Percentiles rank a stretch among this genome's conserved stretches.
phyloP scores from a whole-genome alignment of 2,113 vertebrate genomes.

The Etheostoma spectabile region DNA sequence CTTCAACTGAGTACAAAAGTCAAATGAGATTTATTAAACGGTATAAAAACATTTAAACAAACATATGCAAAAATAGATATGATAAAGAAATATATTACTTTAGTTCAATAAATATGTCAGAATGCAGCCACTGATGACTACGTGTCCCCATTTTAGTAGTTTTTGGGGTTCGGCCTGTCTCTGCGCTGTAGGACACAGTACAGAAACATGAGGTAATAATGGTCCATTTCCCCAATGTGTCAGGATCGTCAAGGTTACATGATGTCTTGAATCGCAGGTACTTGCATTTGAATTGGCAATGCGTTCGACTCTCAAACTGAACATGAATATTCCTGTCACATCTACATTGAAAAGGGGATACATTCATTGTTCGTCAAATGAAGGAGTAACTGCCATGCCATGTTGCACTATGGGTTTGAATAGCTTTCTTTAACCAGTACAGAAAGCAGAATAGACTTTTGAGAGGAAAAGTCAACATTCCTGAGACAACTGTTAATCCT shows the following conservation, averaged over 20 bases:
- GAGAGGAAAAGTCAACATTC: slow-evolving; percentile 56
- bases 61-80: slow-evolving; percentile 84
- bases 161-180: slow-evolving; percentile 56
- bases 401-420: slow-evolving; percentile 5
- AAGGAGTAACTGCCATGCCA: slow-evolving; percentile 55
- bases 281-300: slow-evolving; percentile 63
- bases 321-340: slow-evolving; percentile 54
- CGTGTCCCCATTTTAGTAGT: slow-evolving; percentile 66
- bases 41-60: slow-evolving; percentile 83
- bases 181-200: slow-evolving; percentile 78
- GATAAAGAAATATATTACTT: slow-evolving; percentile 88
- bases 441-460: slow-evolving; percentile 38
- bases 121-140: slow-evolving; percentile 68
- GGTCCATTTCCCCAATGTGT: slow-evolving; percentile 71
- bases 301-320: slow-evolving; percentile 35
- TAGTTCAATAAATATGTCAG: slow-evolving; percentile 87
- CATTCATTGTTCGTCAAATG: slow-evolving; percentile 79
- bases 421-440: slow-evolving; percentile 46
- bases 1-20: slow-evolving; percentile 63
- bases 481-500: slow-evolving; percentile 73
- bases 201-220: slow-evolving; percentile 85
- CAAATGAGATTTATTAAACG: slow-evolving; percentile 80
- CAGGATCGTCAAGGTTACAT: slow-evolving; percentile 65
- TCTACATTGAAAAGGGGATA: slow-evolving; percentile 56
- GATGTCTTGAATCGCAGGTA: slow-evolving; percentile 65